phyloP scores from a whole-genome alignment of 2,888 invertebrate species.

The Belgica antarctica region DNA sequence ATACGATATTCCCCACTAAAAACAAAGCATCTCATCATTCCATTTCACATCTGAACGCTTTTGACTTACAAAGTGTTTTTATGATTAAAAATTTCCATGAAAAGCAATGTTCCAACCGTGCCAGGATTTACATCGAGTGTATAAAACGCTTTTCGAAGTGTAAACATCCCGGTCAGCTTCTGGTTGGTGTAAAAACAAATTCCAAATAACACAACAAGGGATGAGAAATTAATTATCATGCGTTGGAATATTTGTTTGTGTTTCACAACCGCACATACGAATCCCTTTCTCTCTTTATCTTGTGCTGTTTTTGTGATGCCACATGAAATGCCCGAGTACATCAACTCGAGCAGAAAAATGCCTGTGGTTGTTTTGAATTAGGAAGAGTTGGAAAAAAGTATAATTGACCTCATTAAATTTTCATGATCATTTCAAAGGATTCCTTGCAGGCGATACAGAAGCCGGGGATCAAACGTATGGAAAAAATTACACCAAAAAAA shows the following conservation, averaged over 20 bases:
- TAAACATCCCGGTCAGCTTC: background rate
- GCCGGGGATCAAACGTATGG: too few relatives aligned
- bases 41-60: background rate
- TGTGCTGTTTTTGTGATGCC: too few relatives aligned
- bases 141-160: background rate
- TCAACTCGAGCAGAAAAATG: slow-evolving; percentile 28
- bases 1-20: too few relatives aligned
- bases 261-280: slow-evolving; percentile 14
- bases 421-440: slow-evolving; percentile 44
- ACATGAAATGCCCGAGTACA: background rate
- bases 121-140: background rate
- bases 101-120: background rate
- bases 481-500: background rate
- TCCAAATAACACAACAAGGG: background rate
- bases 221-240: slow-evolving; percentile 43
- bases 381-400: background rate
- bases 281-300: background rate
- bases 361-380: slow-evolving; percentile 31
- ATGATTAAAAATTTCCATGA: slow-evolving; percentile 9
- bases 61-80: slow-evolving; percentile 19
- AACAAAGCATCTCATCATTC: background rate
- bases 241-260: slow-evolving; percentile 38
- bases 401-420: slow-evolving; percentile 44
- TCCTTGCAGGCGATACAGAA: background rate
- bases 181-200: background rate